Evolutionary conservation across 2,113 vertebrate species (phyloP).

Genomic region (Callipepla californica): DNA sequence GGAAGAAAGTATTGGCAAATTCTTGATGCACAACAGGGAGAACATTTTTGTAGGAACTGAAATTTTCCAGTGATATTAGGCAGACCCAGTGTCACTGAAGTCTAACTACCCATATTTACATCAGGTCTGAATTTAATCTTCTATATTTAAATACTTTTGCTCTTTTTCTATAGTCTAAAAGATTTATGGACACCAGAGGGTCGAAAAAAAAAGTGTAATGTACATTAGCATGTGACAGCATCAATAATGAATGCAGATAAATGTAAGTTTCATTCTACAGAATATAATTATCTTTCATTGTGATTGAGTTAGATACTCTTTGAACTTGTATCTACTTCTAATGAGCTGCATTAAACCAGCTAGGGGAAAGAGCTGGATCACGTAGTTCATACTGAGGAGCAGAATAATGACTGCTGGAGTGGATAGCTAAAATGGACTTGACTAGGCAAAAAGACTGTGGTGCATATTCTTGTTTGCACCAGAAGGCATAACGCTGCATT

Average conservation of each 20-base stretch:
- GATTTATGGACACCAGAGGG: background rate
- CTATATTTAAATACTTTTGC: background rate
- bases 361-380: background rate
- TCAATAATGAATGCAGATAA: background rate
- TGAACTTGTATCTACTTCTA: background rate
- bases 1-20: background rate
- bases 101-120: background rate
- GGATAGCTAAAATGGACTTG: background rate
- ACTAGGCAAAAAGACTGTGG: conserved; percentile 4
- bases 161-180: background rate
- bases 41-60: background rate
- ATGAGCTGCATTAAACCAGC: background rate
- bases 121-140: background rate
- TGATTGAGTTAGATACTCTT: background rate
- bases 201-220: background rate
- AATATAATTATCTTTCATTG: background rate
- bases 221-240: background rate
- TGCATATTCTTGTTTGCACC: background rate
- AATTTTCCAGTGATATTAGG: background rate
- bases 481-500: conserved; percentile 54
- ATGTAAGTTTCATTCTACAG: background rate
- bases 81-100: background rate
- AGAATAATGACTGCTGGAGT: background rate
- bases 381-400: background rate
- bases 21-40: background rate